Conservation (phyloP, 2,888 invertebrate species). For the Lottia gigantea region DNA sequence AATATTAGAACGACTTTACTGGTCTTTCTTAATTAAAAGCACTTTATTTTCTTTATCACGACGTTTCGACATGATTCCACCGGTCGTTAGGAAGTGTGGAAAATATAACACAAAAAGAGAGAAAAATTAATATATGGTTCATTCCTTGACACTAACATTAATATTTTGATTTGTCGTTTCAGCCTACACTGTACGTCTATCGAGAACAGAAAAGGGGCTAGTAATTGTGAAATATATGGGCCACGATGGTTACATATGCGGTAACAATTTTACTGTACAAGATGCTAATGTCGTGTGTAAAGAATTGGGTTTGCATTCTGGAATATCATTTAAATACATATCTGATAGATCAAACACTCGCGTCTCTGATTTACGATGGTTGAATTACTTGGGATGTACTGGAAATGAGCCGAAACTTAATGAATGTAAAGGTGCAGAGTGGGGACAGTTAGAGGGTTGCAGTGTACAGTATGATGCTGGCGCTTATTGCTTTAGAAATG, state of each 20-base stretch:
- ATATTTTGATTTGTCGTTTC: neutral
- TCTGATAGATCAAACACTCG: neutral
- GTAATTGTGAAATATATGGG: conserved; percentile 37
- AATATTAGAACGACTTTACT: no score
- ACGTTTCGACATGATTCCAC: no score
- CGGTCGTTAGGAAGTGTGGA: no score
- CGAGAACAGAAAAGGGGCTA: conserved; percentile 35
- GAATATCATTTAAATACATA: neutral
- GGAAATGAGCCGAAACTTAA: conserved; percentile 41
- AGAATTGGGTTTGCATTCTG: conserved; percentile 33
- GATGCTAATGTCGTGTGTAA: conserved; percentile 47
- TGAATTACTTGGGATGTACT: conserved; percentile 42
- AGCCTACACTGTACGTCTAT: conserved; percentile 33
- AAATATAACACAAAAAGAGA: no score
- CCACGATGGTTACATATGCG: conserved; percentile 47
- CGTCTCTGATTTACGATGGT: conserved; percentile 39
- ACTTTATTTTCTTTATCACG: no score
- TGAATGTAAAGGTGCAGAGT: conserved; percentile 32
- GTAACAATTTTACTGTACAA: conserved; percentile 39
- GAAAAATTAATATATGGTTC: no score
- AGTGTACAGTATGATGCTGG: conserved; percentile 37
- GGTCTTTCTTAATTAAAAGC: no score
- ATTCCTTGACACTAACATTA: no score
- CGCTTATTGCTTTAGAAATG: conserved; percentile 40
- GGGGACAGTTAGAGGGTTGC: conserved; percentile 40